These are phyloP conservation scores for Myripristis murdjan DNA, from an alignment of 2,797 vertebrate genomes.

Conservation along the genomic window DNA sequence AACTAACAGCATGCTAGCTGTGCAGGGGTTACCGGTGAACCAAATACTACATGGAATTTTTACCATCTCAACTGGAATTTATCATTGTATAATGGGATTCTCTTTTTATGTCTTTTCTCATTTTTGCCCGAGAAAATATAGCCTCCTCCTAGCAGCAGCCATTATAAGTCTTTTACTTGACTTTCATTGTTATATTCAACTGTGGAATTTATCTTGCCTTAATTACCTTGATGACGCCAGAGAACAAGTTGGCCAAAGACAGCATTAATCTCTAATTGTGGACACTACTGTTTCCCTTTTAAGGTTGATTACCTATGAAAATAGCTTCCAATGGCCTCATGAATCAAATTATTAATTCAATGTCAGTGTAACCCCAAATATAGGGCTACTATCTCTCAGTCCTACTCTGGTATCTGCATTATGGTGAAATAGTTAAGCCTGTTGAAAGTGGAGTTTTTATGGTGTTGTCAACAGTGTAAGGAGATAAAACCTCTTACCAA, in stretches of 20 bases:
- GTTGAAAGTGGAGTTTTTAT: slow-evolving; percentile 60
- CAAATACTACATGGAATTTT: slow-evolving; percentile 7
- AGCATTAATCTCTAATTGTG: slow-evolving; percentile 79
- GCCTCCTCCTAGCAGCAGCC: not conserved
- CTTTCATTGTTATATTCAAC: slow-evolving; percentile 77
- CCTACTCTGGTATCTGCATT: slow-evolving; percentile 24
- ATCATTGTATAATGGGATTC: not conserved
- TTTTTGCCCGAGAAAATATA: not conserved
- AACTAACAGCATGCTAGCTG: slow-evolving; percentile 46
- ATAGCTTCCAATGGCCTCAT: slow-evolving; percentile 79
- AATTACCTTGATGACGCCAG: slow-evolving; percentile 77
- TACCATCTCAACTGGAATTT: not conserved
- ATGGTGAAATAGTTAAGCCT: slow-evolving; percentile 57
- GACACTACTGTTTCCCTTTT: slow-evolving; percentile 78
- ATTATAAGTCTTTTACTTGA: slow-evolving; percentile 74
- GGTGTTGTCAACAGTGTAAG: slow-evolving; percentile 59
- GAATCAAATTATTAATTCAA: slow-evolving; percentile 82
- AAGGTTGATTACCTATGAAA: slow-evolving; percentile 85
- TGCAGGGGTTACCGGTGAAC: slow-evolving; percentile 43
- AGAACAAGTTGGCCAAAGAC: slow-evolving; percentile 72
- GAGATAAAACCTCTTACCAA: slow-evolving; percentile 64
- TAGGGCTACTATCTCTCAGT: slow-evolving; percentile 40
- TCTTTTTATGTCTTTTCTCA: not conserved
- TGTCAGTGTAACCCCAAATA: slow-evolving; percentile 77
- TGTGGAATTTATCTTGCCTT: slow-evolving; percentile 74